Conservation (phyloP, 2,113 vertebrate species). For the Mesoclemmys tuberculata region DNA sequence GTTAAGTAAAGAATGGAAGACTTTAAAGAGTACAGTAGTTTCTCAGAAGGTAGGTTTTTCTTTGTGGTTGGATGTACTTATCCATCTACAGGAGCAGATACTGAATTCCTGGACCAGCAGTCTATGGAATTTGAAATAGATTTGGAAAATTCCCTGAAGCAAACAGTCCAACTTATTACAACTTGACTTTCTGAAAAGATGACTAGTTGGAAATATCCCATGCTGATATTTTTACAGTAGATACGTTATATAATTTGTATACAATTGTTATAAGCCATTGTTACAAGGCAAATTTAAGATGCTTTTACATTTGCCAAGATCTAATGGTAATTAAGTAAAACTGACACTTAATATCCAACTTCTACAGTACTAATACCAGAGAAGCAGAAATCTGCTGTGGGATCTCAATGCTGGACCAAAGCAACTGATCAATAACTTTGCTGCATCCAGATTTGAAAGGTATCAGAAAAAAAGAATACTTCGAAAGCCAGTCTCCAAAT, state of each 20-base stretch:
- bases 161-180: accelerated
- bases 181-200: neutral
- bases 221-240: neutral
- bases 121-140: neutral
- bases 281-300: neutral
- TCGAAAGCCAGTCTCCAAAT: neutral
- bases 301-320: neutral
- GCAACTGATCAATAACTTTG: neutral
- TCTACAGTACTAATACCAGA: neutral
- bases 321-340: neutral
- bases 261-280: neutral
- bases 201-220: neutral
- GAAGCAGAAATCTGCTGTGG: neutral
- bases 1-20: neutral
- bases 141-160: neutral
- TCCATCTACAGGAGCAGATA: neutral
- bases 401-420: neutral
- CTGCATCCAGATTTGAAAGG: neutral
- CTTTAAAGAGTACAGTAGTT: neutral
- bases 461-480: neutral
- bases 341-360: neutral
- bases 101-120: neutral
- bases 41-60: neutral
- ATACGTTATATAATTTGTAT: neutral
- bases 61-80: neutral